A percentile compares a stretch with the other conserved stretches of the same genome.
These are phyloP conservation scores for Colossoma macropomum DNA, from an alignment of 2,113 vertebrate genomes.

Conservation along the genomic window DNA sequence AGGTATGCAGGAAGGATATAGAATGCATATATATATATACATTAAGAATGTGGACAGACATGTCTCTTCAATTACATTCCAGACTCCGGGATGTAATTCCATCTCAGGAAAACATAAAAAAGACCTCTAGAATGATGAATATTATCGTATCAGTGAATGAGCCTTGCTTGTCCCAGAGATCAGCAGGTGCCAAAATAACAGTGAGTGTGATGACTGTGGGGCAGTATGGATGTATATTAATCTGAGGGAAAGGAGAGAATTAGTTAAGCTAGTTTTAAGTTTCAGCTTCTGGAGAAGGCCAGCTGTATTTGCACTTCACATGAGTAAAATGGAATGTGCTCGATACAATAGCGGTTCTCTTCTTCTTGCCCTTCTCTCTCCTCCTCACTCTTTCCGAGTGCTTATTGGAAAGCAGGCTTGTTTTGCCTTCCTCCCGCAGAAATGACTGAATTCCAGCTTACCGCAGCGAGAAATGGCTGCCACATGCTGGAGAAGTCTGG, in stretches of 20 bases:
- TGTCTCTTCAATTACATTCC: background rate
- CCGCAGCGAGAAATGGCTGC: slow-evolving; percentile 68
- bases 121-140: background rate
- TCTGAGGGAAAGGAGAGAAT: background rate
- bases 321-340: slow-evolving; percentile 25
- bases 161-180: background rate
- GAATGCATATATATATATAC: slow-evolving; percentile 21
- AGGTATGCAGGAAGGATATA: slow-evolving; percentile 66
- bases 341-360: slow-evolving; percentile 31
- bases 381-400: slow-evolving; percentile 43
- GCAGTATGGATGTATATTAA: background rate
- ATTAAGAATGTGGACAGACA: background rate
- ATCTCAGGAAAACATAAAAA: background rate
- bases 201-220: background rate
- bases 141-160: background rate
- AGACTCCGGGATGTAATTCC: background rate
- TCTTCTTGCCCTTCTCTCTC: background rate
- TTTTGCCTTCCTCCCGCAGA: slow-evolving; percentile 61
- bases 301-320: slow-evolving; percentile 26
- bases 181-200: background rate
- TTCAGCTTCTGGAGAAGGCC: background rate
- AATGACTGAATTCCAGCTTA: slow-evolving; percentile 65
- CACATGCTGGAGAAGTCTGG: slow-evolving; percentile 70
- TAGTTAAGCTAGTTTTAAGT: background rate
- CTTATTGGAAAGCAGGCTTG: slow-evolving; percentile 61